These are phyloP conservation scores for Caenorhabditis sulstoni DNA, from an alignment of 2,888 invertebrate species.

Conservation along the genomic window DNA sequence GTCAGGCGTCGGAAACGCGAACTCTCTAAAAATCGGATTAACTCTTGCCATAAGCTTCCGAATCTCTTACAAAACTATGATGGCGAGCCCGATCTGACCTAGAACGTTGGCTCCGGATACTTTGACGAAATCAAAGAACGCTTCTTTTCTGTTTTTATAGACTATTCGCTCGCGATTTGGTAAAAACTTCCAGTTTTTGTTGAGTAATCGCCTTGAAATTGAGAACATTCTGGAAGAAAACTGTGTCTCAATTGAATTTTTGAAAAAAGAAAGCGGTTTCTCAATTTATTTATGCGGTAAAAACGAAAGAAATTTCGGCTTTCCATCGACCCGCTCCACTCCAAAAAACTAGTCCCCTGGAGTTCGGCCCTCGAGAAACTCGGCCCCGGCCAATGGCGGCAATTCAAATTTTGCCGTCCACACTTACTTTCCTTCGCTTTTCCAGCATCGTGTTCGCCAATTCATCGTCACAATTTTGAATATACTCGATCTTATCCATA, in stretches of 20 bases:
- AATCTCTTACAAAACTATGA: slow-evolving; percentile 61
- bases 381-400: background rate
- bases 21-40: slow-evolving; percentile 70
- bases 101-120: slow-evolving; percentile 68
- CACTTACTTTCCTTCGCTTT: background rate
- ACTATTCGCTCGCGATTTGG: slow-evolving; percentile 61
- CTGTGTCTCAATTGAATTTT: background rate
- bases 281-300: too few relatives aligned
- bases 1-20: slow-evolving; percentile 73
- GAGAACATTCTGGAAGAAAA: slow-evolving; percentile 48
- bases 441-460: too few relatives aligned
- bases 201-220: slow-evolving; percentile 44
- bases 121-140: slow-evolving; percentile 68
- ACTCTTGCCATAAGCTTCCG: background rate
- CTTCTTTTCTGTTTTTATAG: slow-evolving; percentile 63
- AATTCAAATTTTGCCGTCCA: background rate
- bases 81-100: slow-evolving; percentile 64
- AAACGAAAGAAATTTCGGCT: background rate
- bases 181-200: slow-evolving; percentile 60
- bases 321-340: background rate
- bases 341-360: background rate
- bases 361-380: background rate
- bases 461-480: too few relatives aligned
- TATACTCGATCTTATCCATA: too few relatives aligned
- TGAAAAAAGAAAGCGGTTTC: too few relatives aligned